Percentiles rank a stretch among this genome's conserved stretches.
These are phyloP conservation scores for Contarinia nasturtii DNA, from an alignment of 1,140 invertebrate genomes.

Conservation along the genomic window DNA sequence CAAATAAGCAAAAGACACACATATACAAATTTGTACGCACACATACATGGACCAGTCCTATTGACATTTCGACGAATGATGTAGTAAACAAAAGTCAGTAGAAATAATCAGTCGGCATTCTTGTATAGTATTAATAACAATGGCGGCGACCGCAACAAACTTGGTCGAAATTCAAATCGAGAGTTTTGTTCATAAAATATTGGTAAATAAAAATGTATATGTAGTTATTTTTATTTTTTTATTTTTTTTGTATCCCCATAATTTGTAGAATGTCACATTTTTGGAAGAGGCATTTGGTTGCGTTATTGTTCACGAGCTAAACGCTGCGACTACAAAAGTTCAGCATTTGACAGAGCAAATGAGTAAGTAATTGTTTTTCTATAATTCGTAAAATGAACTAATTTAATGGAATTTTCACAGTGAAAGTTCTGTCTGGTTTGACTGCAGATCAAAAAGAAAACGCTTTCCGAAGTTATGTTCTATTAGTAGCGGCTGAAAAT, in stretches of 20 bases:
- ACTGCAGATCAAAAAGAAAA: background rate
- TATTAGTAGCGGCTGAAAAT: background rate
- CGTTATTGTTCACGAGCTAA: background rate
- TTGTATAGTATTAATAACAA: background rate
- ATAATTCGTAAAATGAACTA: background rate
- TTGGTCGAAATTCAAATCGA: background rate
- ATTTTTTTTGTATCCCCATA: background rate
- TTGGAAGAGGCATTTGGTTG: constrained; percentile 1
- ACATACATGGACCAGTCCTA: too few relatives aligned
- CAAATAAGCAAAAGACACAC: too few relatives aligned
- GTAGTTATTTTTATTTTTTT: background rate
- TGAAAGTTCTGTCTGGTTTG: background rate
- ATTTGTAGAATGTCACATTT: constrained; percentile 1
- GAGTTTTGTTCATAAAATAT: background rate
- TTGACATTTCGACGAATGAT: too few relatives aligned
- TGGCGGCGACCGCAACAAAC: background rate
- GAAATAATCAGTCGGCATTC: background rate
- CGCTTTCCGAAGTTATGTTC: background rate
- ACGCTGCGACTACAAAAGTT: background rate
- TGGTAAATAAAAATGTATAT: background rate
- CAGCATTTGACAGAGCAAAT: background rate
- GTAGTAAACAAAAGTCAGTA: too few relatives aligned
- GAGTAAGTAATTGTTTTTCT: background rate
- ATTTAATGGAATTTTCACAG: background rate
- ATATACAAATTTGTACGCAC: too few relatives aligned